Conservation (phyloP, 1,140 invertebrate species). For the Drosophila nigromelanica region DNA sequence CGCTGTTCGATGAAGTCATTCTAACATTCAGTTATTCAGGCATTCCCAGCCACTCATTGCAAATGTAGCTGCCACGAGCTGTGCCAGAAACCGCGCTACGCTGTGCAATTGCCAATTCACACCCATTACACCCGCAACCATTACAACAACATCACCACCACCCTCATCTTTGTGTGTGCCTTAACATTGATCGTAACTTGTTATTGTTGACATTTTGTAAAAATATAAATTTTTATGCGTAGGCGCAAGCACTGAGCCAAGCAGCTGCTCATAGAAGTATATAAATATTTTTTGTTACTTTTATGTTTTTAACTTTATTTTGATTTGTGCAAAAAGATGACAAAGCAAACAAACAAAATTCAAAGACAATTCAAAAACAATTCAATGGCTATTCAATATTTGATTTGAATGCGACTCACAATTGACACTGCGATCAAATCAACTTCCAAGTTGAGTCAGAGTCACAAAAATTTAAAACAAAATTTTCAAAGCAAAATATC, state of each 20-base stretch:
- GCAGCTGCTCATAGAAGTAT: slow-evolving; percentile 42
- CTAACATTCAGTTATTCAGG: slow-evolving; percentile 20
- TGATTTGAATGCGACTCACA: slow-evolving; percentile 69
- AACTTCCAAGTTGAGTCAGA: slow-evolving; percentile 63
- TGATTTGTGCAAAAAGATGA: slow-evolving; percentile 69
- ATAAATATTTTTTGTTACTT: slow-evolving; percentile 25
- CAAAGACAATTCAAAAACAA: slow-evolving; percentile 44
- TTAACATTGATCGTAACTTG: slow-evolving; percentile 35
- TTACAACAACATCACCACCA: slow-evolving; percentile 17
- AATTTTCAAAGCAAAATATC: slow-evolving; percentile 30
- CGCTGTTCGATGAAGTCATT: slow-evolving; percentile 67
- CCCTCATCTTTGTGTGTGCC: slow-evolving; percentile 37
- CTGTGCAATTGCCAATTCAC: slow-evolving; percentile 32
- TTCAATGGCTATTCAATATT: slow-evolving; percentile 40
- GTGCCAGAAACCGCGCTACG: slow-evolving; percentile 23
- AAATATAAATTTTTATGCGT: slow-evolving; percentile 66
- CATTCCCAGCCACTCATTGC: slow-evolving; percentile 40
- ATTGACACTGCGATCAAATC: slow-evolving; percentile 43
- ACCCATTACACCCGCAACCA: slow-evolving; percentile 34
- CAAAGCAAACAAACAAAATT: slow-evolving; percentile 79
- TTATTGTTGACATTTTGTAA: slow-evolving; percentile 62
- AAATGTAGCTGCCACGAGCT: slow-evolving; percentile 46
- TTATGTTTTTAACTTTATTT: slow-evolving; percentile 36
- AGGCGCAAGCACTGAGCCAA: slow-evolving; percentile 57
- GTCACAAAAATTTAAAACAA: slow-evolving; percentile 25